Conservation (phyloP, 2,888 invertebrate species). For the Oithona nana region DNA sequence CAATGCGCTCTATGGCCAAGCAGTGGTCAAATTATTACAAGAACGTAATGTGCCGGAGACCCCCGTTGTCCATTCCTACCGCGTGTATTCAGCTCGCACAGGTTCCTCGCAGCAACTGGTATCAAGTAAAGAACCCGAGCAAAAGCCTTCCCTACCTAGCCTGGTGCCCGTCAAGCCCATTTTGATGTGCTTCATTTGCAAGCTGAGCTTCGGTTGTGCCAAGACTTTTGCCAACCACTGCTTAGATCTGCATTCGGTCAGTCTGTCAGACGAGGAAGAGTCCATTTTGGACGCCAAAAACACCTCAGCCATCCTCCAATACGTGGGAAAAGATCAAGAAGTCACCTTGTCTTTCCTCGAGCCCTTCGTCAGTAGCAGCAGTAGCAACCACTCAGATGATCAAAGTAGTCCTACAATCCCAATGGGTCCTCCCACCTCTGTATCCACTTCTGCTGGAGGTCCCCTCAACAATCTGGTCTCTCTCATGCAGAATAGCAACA, state of each 20-base stretch:
- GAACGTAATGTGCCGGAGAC: constrained; percentile 36
- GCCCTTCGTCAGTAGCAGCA: constrained; percentile 44
- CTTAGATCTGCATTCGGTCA: constrained; percentile 15
- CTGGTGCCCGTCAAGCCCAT: constrained; percentile 85
- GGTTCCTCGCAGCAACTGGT: constrained; percentile 20
- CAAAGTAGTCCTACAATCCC: no score
- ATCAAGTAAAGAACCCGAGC: constrained; percentile 22
- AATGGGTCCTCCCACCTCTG: not conserved
- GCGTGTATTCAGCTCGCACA: constrained; percentile 45
- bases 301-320: constrained; percentile 86
- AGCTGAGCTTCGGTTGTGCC: constrained; percentile 87
- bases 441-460: not conserved
- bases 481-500: not conserved
- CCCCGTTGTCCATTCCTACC: constrained; percentile 68
- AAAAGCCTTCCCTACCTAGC: constrained; percentile 33
- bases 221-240: constrained; percentile 91
- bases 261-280: constrained; percentile 43
- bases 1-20: constrained; percentile 38
- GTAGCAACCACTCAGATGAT: no score
- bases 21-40: constrained; percentile 29
- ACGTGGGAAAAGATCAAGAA: constrained; percentile 64
- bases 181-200: constrained; percentile 98
- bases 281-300: constrained; percentile 73
- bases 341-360: constrained; percentile 86
- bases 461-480: not conserved